Evolutionary conservation across 2,797 vertebrate species (phyloP), one percentile per base, ranked within the genome.

Genomic region (Spinus pinus): DNA sequence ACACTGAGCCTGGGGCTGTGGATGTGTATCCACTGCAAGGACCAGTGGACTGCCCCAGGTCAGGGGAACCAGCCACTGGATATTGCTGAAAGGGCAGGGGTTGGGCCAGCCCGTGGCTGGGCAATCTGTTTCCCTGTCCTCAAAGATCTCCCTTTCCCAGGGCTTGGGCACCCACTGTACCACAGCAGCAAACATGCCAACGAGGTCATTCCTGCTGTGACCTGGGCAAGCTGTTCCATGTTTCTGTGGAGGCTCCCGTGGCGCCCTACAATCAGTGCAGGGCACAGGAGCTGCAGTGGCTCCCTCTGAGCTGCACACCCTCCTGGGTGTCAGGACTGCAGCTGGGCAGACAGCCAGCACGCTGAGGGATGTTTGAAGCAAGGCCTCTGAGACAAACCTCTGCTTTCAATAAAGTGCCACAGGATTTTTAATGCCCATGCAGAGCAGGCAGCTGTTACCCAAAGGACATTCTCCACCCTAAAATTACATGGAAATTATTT

Each of bases 401-500:
- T 90, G 93, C 91, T 97, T 96, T 96, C 95, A 96, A 79, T 90
- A 72, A 91, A 91, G 91, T 88, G 82, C 95, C 96, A 94, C 93
- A 94, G 91, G 86, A 96, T 96, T 93, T 94, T 94, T 96, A 94
- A 95, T 94, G 95, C 80, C 94, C 93, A 70, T 86, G 93, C 89
- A 75, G 77, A 96, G 93, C 80, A 96, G 80, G 93, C 95, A 95
- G 91, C 91, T 93, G 85, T 84, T 96, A 96, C 89, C 95, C 93
- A 96, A 86, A 95, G 91, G 90, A 96, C 93, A 77, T 88, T 93
- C 94, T 93, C 95, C 91, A 97, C 94, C 95, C 95, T 94, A 93
- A 96, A 97, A 96, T 97, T 94, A 97, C 94, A 96, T 93, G 95
- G 93, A 96, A 96, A 96, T 96, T 96, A 96, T 97, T 97, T 96